A percentile compares a stretch with the other conserved stretches of the same genome.
Evolutionary conservation across 2,797 vertebrate genomes (phyloP).

Genomic region (Dicrostonyx torquatus): DNA sequence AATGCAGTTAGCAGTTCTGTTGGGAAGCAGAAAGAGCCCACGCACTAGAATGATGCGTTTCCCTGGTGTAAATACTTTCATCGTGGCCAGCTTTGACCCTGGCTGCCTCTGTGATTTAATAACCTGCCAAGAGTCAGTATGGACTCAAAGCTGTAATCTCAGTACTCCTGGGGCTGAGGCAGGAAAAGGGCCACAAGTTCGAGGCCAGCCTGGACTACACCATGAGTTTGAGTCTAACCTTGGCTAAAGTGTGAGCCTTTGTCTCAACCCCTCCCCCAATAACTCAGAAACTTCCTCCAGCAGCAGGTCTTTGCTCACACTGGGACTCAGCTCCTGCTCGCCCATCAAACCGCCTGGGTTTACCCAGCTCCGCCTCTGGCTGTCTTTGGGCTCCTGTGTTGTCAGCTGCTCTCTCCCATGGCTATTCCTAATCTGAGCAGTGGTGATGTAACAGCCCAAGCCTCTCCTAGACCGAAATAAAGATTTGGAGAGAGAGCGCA

Average conservation of each 20-base stretch:
- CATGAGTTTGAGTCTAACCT: neutral
- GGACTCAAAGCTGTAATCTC: neutral
- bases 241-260: neutral
- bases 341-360: neutral
- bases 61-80: neutral
- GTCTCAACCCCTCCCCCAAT: neutral
- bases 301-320: neutral
- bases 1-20: fast-evolving
- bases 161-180: neutral
- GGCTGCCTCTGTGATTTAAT: neutral
- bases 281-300: neutral
- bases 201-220: neutral
- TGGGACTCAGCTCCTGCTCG: neutral
- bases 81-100: neutral
- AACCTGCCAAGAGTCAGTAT: neutral
- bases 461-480: neutral
- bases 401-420: too few species aligned
- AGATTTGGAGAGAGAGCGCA: neutral
- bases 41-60: neutral
- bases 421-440: neutral
- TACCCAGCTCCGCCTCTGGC: neutral
- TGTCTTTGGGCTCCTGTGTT: neutral
- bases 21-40: neutral
- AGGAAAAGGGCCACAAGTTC: neutral
- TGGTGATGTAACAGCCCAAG: neutral